Base-by-base conservation (phyloP, 2,797 vertebrate species). In the Dryobates pubescens region DNA sequence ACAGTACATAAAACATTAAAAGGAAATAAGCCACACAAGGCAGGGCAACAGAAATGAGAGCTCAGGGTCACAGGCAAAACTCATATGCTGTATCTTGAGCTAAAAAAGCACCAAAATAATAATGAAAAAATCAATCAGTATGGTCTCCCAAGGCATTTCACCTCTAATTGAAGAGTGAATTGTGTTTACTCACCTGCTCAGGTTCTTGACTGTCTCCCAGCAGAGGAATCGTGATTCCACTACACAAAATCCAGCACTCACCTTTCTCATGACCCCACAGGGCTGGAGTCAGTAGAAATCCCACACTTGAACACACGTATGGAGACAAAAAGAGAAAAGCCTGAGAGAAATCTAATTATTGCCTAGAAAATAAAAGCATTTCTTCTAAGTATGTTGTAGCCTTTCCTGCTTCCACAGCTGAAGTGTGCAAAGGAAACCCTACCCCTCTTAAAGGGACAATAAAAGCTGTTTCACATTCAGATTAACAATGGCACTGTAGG, bases 151-250 rank as follows among this genome's bases (percentile, higher is more conserved):
- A 76, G 80, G 70, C 30, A 83, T 83, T 93, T 79, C 89, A 82
- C 80, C 67, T 89, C 81, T 93, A 95, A 95, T 54, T 94, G 92
- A 94, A 82, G 65, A 94, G 76, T 54, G 88, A 82, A 85, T 88
- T 86, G 45, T 94, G 76, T 96, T 94, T 93, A 73, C 64, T 85
- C 83, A 88, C 81, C 79, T 82, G 79, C 72, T 90, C 27, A 3
- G 26, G 70, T 53, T 88, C 73, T 88, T 34, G 14, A 71, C 67
- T 73, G 79, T 64, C 79, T 85, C 88, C 83, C 74, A 73, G 82
- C 76, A 94, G 89, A 94, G 24, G 53, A 82, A 72, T 78, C 7
- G 0, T 81, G 87, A 95, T 92, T 68, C 70, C 26, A 70, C 30
- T 76, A 51, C 45, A 26, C 18, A 79, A 91, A 88, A 78, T 26